Evolutionary conservation across 1,140 invertebrate genomes (phyloP).

Genomic region (Platorchestia sp.): DNA sequence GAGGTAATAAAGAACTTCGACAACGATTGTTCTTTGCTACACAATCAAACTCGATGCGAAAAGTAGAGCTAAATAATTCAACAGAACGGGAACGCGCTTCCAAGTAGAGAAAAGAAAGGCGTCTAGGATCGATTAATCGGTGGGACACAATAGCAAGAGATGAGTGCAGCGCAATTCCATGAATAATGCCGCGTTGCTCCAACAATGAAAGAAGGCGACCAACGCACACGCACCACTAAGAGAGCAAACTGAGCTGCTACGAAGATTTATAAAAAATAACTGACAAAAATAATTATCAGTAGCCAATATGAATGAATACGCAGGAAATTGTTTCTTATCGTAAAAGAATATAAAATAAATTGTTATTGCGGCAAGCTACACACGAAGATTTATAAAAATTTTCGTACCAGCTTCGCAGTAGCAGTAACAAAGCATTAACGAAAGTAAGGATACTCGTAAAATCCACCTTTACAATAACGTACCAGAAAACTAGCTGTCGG

Average conservation of each 20-base stretch:
- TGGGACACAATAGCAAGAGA: background rate
- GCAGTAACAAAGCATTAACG: background rate
- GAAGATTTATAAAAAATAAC: background rate
- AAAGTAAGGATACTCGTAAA: background rate
- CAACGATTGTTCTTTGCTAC: background rate
- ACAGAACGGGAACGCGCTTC: background rate
- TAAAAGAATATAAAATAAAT: no score
- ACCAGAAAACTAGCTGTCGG: background rate
- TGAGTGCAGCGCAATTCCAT: background rate
- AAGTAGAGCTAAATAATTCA: background rate
- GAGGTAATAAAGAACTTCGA: background rate
- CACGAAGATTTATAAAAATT: no score
- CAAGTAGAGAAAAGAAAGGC: background rate
- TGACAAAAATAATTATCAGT: no score
- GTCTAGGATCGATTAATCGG: background rate
- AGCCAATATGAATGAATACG: no score
- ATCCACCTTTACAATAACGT: background rate
- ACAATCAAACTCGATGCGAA: slow-evolving; percentile 6
- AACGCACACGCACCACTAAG: background rate
- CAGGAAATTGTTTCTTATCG: no score
- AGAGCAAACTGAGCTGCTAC: background rate
- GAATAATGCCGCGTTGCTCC: background rate
- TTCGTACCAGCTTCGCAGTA: background rate
- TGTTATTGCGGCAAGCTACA: no score
- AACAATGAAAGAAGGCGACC: background rate